A percentile compares a stretch with the other conserved stretches of the same genome.
These are phyloP conservation scores for Phoxinus phoxinus DNA, from an alignment of 2,113 vertebrate species.

Conservation along the genomic window DNA sequence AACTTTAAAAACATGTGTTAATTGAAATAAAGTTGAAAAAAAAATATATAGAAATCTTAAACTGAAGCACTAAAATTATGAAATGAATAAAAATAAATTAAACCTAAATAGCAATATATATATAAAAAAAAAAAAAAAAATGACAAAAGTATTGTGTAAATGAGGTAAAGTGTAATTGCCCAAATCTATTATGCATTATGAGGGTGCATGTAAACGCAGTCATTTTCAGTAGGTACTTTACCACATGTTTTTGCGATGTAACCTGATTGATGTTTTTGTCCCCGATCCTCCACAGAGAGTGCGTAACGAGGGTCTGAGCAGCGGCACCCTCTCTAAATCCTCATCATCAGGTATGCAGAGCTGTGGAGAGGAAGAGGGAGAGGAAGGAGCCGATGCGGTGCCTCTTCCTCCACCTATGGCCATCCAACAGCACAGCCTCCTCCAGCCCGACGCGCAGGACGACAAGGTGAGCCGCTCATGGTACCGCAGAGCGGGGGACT, in stretches of 20 bases:
- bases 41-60: too few relatives aligned
- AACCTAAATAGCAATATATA: too few relatives aligned
- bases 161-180: too few relatives aligned
- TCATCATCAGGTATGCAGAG: slow-evolving; percentile 99
- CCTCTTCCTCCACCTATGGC: slow-evolving; percentile 97
- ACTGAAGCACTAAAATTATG: too few relatives aligned
- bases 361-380: slow-evolving; percentile 97
- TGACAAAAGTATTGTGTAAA: too few relatives aligned
- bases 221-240: too few relatives aligned
- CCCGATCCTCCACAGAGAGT: slow-evolving; percentile 80
- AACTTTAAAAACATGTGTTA: too few relatives aligned
- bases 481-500: background rate
- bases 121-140: too few relatives aligned
- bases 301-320: slow-evolving; percentile 94
- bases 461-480: slow-evolving; percentile 87
- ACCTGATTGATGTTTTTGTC: background rate
- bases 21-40: too few relatives aligned
- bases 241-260: background rate
- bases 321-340: slow-evolving; percentile 95
- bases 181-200: too few relatives aligned
- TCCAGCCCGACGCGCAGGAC: slow-evolving; percentile 94
- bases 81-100: too few relatives aligned
- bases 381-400: slow-evolving; percentile 91
- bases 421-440: slow-evolving; percentile 98
- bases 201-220: too few relatives aligned